Base-by-base conservation (phyloP, 2,888 invertebrate genomes). In the Leucophenga maculata region DNA sequence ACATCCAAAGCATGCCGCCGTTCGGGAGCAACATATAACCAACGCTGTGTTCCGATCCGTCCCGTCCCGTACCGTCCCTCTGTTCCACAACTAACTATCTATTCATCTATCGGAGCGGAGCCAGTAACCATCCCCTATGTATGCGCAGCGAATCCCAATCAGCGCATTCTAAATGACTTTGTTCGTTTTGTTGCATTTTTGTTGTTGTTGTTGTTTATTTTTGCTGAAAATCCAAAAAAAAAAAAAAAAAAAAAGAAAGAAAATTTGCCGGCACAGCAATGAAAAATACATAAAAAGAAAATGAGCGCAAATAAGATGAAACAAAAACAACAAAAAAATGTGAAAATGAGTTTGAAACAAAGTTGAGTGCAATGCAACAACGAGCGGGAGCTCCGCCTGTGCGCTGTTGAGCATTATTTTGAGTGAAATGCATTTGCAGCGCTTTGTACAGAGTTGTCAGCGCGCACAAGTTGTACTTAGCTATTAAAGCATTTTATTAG, bases 321-420 rank as follows among this genome's bases (percentile, higher is more conserved):
- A 59, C 0, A 59, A 59, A 31, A 20, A 59, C 9, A 59, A n/a
- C 6, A 32, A 59, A 18, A 16, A 20, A 59, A 39, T 32, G 6
- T 3, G 32, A 59, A 59, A 59, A 31, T 3, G n/a, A n/a, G n/a
- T n/a, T n/a, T n/a, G n/a, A n/a, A n/a, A n/a, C n/a, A n/a, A n/a
- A n/a, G n/a, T n/a, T n/a, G n/a, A n/a, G n/a, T 4, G 8, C 14
- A 59, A 31, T 14, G 14, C 31, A 22, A 39, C 59, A 8, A 59
- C 54, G 6, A 54, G 20, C 8, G n/a, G n/a, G 59, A 59, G 59
- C 59, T 59, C 59, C 59, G 59, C 59, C 59, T 59, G 32, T 39
- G 22, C 52, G 8, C 9, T 52, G 32, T 8, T 54, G 59, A 32
- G 59, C 59, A n/a, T 13, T 39, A 6, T 32, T 14, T 31, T 31